phyloP scores from a whole-genome alignment of 2,888 invertebrate species.

The Hedya salicella region DNA sequence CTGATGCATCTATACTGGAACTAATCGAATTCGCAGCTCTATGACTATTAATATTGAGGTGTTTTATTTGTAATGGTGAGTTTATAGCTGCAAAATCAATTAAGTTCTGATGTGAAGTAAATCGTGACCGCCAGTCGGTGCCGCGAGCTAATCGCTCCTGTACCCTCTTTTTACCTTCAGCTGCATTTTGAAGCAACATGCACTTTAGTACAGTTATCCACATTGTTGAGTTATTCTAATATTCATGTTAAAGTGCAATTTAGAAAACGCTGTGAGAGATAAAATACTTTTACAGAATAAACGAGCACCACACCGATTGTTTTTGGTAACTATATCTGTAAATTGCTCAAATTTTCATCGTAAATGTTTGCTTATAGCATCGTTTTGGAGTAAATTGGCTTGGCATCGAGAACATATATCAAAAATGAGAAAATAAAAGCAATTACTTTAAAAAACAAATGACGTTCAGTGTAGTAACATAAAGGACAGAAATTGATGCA shows the following conservation, averaged over 20 bases:
- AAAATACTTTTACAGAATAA: background rate
- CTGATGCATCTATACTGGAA: constrained; percentile 47
- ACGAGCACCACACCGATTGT: too few species aligned
- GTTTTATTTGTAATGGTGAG: constrained; percentile 53
- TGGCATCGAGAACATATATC: too few species aligned
- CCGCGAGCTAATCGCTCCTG: constrained; percentile 79
- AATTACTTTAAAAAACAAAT: too few species aligned
- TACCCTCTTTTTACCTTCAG: constrained; percentile 64
- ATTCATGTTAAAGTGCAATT: constrained; percentile 11
- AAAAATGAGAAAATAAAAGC: too few species aligned
- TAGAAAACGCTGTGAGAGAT: background rate
- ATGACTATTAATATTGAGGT: constrained; percentile 48
- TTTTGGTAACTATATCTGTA: too few species aligned
- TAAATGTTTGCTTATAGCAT: too few species aligned
- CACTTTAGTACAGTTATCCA: constrained; percentile 13
- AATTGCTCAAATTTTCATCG: too few species aligned
- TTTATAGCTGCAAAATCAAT: constrained; percentile 58
- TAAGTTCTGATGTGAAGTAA: constrained; percentile 66
- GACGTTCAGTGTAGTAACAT: background rate
- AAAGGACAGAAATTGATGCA: constrained; percentile 1
- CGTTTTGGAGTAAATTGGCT: too few species aligned
- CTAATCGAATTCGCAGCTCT: constrained; percentile 54
- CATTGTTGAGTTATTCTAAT: constrained; percentile 28
- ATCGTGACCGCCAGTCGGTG: constrained; percentile 76
- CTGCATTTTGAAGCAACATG: constrained; percentile 36